Evolutionary conservation across 2,113 vertebrate species (phyloP).

Genomic region (Opisthocomus hoazin): DNA sequence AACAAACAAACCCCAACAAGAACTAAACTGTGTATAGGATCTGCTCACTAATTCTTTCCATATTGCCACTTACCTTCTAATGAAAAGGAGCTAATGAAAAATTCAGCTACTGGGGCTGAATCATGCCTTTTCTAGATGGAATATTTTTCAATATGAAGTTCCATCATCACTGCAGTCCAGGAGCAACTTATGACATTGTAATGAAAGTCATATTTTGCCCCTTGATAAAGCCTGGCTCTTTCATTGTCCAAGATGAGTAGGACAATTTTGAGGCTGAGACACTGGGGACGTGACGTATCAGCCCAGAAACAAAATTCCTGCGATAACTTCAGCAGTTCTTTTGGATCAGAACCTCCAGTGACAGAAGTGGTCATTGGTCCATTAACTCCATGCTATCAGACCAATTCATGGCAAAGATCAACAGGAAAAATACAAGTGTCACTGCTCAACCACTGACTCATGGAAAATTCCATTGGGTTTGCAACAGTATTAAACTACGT

Average conservation of each 20-base stretch:
- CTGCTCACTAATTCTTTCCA: neutral
- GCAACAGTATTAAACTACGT: neutral
- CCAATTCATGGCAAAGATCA: neutral
- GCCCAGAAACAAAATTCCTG: neutral
- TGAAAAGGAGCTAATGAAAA: too few relatives aligned
- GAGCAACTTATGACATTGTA: neutral
- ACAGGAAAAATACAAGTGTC: neutral
- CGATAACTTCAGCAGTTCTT: neutral
- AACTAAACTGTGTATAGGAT: neutral
- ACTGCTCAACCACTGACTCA: neutral
- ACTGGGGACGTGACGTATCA: neutral
- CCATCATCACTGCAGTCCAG: neutral
- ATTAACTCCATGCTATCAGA: neutral
- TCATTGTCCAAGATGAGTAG: neutral
- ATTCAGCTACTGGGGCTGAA: neutral
- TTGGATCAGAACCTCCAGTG: neutral
- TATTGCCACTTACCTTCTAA: neutral
- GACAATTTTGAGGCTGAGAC: neutral
- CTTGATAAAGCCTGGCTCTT: neutral
- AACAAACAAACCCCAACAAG: neutral
- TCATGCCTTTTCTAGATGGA: neutral
- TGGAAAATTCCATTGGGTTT: neutral
- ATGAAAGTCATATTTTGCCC: neutral
- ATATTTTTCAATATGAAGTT: neutral
- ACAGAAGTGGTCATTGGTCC: neutral